phyloP scores from a whole-genome alignment of 2,888 invertebrate species.

The Nomada ruficornis region DNA sequence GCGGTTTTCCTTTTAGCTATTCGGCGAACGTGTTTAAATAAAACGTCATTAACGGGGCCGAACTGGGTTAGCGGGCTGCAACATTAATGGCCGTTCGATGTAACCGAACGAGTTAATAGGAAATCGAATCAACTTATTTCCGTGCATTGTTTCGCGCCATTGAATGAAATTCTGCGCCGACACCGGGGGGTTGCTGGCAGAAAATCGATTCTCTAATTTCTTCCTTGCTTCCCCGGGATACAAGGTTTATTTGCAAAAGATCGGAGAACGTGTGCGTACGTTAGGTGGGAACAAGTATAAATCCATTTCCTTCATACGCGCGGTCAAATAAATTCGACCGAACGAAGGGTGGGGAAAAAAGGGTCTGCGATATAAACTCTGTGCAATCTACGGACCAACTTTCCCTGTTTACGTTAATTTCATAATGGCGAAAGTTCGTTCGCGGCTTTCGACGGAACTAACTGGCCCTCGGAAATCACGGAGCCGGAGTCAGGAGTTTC shows the following conservation, averaged over 20 bases:
- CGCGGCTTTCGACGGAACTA: conserved; percentile 39
- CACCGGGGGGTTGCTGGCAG: not conserved
- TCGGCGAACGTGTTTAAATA: conserved; percentile 59
- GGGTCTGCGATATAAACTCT: not conserved
- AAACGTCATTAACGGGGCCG: conserved; percentile 58
- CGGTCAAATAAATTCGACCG: conserved; percentile 4
- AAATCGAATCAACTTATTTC: conserved; percentile 67
- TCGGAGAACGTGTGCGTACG: not conserved
- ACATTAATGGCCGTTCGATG: conserved; percentile 63
- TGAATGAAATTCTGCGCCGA: conserved; percentile 25
- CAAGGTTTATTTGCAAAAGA: conserved; percentile 29
- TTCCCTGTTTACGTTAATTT: conserved; percentile 53
- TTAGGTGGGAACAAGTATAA: not conserved
- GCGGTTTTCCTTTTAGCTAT: conserved; percentile 59
- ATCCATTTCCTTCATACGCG: conserved; percentile 4
- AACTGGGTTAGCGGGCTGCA: conserved; percentile 61
- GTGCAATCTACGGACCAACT: conserved; percentile 29
- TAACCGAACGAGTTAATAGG: conserved; percentile 63
- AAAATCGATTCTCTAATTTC: conserved; percentile 24
- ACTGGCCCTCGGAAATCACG: conserved; percentile 27
- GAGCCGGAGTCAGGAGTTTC: conserved; percentile 14
- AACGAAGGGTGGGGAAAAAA: conserved; percentile 13
- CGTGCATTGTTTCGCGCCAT: conserved; percentile 54
- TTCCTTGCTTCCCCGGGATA: not conserved
- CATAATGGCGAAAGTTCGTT: conserved; percentile 55